Evolutionary conservation across 2,888 invertebrate genomes (phyloP).

Genomic region (Dicycla oo): DNA sequence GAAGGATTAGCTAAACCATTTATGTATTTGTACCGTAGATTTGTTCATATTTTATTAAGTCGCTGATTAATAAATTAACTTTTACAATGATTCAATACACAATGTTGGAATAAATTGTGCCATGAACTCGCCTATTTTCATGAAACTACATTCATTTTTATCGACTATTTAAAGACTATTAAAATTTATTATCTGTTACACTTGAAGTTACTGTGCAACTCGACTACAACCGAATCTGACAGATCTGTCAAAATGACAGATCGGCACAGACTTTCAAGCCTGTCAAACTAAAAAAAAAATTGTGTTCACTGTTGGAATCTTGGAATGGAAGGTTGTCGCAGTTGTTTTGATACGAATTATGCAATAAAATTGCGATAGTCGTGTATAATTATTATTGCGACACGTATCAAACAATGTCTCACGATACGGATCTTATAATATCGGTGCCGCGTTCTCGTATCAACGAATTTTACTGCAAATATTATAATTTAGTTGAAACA

Average conservation of each 20-base stretch:
- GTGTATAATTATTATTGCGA: constrained; percentile 73
- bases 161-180: not conserved
- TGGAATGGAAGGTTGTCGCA: constrained; percentile 69
- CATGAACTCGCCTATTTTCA: not conserved
- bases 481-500: constrained; percentile 88
- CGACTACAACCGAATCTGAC: no score
- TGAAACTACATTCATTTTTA: not conserved
- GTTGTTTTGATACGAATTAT: constrained; percentile 83
- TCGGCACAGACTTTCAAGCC: no score
- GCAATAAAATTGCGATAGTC: constrained; percentile 79
- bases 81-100: no score
- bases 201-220: no score
- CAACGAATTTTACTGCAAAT: constrained; percentile 84
- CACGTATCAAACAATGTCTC: constrained; percentile 81
- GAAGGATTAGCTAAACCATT: no score
- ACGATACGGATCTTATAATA: constrained; percentile 83
- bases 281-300: constrained; percentile 28
- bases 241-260: no score
- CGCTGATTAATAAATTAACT: no score
- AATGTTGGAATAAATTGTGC: no score
- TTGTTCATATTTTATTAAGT: no score
- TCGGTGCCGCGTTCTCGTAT: constrained; percentile 85
- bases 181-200: constrained; percentile 10
- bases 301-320: constrained; percentile 63
- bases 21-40: no score